Percentiles rank a stretch among this genome's conserved stretches.
Evolutionary conservation across 2,888 invertebrate genomes (phyloP).

Genomic region (Cerceris rybyensis): DNA sequence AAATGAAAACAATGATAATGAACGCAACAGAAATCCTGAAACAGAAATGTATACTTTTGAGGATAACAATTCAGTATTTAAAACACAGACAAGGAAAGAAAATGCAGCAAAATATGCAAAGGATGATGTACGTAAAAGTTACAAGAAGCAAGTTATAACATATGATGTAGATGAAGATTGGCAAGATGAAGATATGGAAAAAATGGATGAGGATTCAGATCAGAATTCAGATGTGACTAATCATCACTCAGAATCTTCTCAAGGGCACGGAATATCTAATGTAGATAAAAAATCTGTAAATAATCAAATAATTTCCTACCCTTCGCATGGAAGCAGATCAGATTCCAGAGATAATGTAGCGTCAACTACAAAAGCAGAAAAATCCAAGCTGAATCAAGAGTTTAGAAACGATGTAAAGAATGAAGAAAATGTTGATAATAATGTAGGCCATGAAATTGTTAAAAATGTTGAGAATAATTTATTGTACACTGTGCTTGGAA

Average conservation of each 20-base stretch:
- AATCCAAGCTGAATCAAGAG: constrained; percentile 41
- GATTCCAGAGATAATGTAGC: constrained; percentile 43
- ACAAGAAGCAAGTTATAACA: constrained; percentile 65
- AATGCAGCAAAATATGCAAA: constrained; percentile 20
- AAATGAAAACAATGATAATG: constrained; percentile 21
- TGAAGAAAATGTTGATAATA: constrained; percentile 54
- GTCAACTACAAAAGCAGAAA: constrained; percentile 44
- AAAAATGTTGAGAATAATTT: constrained; percentile 78
- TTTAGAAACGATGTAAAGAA: constrained; percentile 57
- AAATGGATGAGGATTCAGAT: constrained; percentile 53
- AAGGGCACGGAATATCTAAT: constrained; percentile 42
- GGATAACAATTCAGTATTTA: constrained; percentile 35
- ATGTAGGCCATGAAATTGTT: constrained; percentile 74
- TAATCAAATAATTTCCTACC: constrained; percentile 35
- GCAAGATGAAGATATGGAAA: constrained; percentile 76
- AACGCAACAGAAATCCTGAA: constrained; percentile 33
- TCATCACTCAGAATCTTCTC: constrained; percentile 29
- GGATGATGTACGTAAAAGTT: constrained; percentile 34
- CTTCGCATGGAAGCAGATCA: constrained; percentile 41
- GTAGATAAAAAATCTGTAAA: constrained; percentile 45
- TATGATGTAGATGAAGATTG: constrained; percentile 79
- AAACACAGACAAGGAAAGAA: constrained; percentile 21
- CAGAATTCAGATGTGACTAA: constrained; percentile 53
- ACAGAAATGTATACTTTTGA: constrained; percentile 47
- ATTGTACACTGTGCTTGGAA: constrained; percentile 78